Evolutionary conservation across 2,113 vertebrate species (phyloP), one percentile per base, ranked within the genome.

Genomic region (Marmota flaviventris): DNA sequence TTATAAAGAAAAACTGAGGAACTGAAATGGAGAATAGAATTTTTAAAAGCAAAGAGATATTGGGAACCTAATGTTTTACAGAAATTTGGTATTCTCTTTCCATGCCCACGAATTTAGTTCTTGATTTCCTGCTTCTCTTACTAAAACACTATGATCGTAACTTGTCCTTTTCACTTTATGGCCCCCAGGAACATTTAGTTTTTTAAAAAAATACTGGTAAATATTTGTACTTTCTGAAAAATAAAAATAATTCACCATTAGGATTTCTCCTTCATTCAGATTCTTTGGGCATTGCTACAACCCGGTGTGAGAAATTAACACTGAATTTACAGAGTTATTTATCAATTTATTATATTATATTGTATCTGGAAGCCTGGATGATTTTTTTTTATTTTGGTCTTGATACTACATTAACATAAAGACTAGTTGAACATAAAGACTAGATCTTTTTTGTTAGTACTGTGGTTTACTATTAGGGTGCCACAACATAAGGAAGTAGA

Each of bases 1-100:
- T 89, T 85, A 25, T 82, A 70, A 84, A 61, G 77, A 93, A 92
- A 92, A 96, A 85, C 25, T 89, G 67, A 94, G 34, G 32, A 84
- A 61, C 8, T 82, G 13, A 86, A 90, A 79, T 79, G 83, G 27
- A 67, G n/a, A 91, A 51, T 87, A 39, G 25, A n/a, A 24, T 61
- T 78, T 75, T 24, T 87, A 78, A 56, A 67, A 63, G 27, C 7
- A 61, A 53, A 91, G 18, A 78, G 29, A 58, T 81, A 22, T 79
- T 61, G 27, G 3, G 13, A 56, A 85, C 16, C 48, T 37, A 90
- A 4, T 69, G 39, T 13, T 48, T 29, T 84, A 1, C 72, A 85
- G 42, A 97, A 65, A 78, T 27, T 5, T 79, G 9, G 29, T 82
- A 67, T 85, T 45, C 42, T 32, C 82, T 90, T 9, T 91, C 76